Evolutionary conservation across 2,797 vertebrate species (phyloP), one percentile per base, ranked within the genome.

Genomic region (Hoplostethus mediterraneus): DNA sequence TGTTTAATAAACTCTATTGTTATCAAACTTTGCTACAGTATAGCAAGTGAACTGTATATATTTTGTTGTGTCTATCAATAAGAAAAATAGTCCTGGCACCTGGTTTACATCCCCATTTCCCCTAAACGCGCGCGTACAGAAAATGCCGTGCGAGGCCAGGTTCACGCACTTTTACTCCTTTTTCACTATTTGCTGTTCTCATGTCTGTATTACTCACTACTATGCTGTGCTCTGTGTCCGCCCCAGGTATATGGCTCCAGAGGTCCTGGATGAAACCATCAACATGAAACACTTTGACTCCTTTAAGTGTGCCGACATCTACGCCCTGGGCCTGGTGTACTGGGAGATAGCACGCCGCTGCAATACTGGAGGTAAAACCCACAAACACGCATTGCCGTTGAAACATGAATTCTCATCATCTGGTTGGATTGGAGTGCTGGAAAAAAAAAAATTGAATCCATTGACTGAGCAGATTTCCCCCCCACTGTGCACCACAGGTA

Each of bases 261-360:
- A 99, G 80, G 98, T 99, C 2, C 88, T 99, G 88, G 98, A 99
- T n/a, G 98, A 99, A 91, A 99, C 96, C 52, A 99, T 99, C 89
- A 99, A 99, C 91, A 99, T 98, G 97, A 99, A 98, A 85, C 98
- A 99, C 92, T 99, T 99, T 68, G 98, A 99, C 80, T 98, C 98
- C 2, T 99, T 99, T 84, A 99, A 99, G 82, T 99, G 97, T 83
- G 98, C 98, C 0, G 98, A 99, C 84, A 99, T 99, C 83, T 99
- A 99, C 0, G 97, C 98, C 25, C 89, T 99, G 68, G 98, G 98
- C 40, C 93, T 99, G 69, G 98, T 99, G 3, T 99, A 99, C 79
- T 99, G 98, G 98, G 98, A 99, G 94, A 96, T 99, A 3, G 97
- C 97, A 0, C 96, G 98, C 3, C 95, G 98, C 70, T 98, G 98